These are phyloP conservation scores for Bolinopsis microptera DNA, from an alignment of 37 sponge, comb jelly and placozoan species.

Conservation along the genomic window DNA sequence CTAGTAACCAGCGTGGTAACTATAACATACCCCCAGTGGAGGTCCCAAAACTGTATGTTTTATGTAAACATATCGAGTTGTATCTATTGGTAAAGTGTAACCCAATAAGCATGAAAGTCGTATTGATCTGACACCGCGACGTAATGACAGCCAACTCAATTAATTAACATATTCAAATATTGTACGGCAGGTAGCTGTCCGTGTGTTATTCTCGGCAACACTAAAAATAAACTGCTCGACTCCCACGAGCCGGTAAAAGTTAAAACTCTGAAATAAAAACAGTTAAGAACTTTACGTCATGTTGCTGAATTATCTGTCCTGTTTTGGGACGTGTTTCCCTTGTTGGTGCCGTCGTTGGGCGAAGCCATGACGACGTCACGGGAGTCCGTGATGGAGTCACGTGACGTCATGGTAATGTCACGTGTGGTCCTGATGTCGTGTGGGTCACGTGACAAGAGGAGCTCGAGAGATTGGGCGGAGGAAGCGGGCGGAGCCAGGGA, in stretches of 20 bases:
- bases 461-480: not conserved
- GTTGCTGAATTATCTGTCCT: slow-evolving; percentile 58
- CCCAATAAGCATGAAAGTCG: no score
- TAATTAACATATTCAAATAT: not conserved
- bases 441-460: slow-evolving; percentile 12
- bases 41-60: no score
- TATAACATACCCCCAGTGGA: no score
- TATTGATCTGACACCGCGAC: not conserved
- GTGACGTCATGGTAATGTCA: not conserved
- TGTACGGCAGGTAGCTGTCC: not conserved
- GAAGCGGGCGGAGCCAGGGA: not conserved
- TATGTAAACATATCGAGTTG: no score
- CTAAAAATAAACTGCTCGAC: not conserved
- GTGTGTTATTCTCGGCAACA: not conserved
- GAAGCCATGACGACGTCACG: not conserved
- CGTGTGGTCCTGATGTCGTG: not conserved
- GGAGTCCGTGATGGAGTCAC: not conserved
- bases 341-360: not conserved
- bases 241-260: slow-evolving; percentile 29
- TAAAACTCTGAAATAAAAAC: slow-evolving; percentile 68
- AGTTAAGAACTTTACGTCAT: slow-evolving; percentile 54
- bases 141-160: not conserved
- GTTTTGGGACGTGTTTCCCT: not conserved
- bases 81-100: no score
- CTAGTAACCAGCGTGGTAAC: no score